Conservation (phyloP, 1,140 invertebrate species). For the Heliconius eleuchia region DNA sequence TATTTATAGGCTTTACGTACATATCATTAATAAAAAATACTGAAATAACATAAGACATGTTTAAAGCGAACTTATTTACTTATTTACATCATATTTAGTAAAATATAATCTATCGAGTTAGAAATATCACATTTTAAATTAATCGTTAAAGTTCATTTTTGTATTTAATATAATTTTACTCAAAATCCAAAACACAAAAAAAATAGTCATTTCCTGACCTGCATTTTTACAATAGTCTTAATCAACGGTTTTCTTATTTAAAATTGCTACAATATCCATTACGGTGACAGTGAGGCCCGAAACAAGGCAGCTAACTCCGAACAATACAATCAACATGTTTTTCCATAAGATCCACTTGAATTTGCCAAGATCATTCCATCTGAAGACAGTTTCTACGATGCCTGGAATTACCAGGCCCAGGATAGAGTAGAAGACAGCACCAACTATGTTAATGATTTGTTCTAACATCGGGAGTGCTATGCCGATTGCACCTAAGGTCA, state of each 20-base stretch:
- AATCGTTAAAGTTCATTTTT: neutral
- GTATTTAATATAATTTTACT: neutral
- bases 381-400: conserved; percentile 88
- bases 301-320: conserved; percentile 84
- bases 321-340: conserved; percentile 83
- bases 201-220: neutral
- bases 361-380: conserved; percentile 84
- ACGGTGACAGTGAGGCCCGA: conserved; percentile 80
- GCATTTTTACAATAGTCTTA: neutral
- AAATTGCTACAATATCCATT: conserved; percentile 56
- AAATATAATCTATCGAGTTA: neutral
- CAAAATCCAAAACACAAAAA: neutral
- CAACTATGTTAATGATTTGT: conserved; percentile 94
- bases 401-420: conserved; percentile 93
- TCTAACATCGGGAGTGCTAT: conserved; percentile 90
- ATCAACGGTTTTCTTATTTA: conserved; percentile 15
- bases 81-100: no score
- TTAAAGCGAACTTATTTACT: no score
- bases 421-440: conserved; percentile 92
- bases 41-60: no score
- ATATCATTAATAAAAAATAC: no score
- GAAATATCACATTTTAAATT: neutral
- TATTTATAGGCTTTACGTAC: no score
- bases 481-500: conserved; percentile 86
- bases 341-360: conserved; percentile 86